Conservation (phyloP, 2,113 vertebrate genomes). For the Hemicordylus capensis region DNA sequence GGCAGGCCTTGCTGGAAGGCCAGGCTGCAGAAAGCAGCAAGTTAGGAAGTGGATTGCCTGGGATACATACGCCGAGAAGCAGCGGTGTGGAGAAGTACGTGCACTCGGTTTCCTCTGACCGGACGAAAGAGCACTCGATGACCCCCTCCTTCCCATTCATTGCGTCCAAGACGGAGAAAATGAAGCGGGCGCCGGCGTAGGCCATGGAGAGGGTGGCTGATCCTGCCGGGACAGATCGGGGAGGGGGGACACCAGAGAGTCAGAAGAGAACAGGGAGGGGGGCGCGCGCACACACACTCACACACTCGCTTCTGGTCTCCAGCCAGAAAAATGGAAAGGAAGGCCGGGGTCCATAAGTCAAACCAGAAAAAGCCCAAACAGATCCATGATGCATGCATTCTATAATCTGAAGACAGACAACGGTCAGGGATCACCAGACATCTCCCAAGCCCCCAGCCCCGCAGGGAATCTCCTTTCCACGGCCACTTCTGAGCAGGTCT, state of each 20-base stretch:
- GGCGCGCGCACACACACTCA: too few relatives aligned
- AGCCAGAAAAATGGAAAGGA: too few relatives aligned
- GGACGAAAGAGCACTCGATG: conserved; percentile 90
- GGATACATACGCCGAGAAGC: conserved; percentile 85
- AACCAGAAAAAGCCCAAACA: too few relatives aligned
- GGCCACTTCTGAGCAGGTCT: too few relatives aligned
- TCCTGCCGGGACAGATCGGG: conserved; percentile 69
- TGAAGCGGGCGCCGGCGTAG: conserved; percentile 93
- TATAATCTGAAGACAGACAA: too few relatives aligned
- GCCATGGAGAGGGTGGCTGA: conserved; percentile 98
- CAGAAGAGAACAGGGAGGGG: too few relatives aligned
- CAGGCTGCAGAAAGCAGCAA: fast-evolving
- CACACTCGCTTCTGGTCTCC: fast-evolving
- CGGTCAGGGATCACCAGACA: too few relatives aligned
- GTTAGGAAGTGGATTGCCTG: fast-evolving
- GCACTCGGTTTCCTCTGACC: conserved; percentile 91
- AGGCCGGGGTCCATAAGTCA: too few relatives aligned
- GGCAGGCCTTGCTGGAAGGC: background rate
- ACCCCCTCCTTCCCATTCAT: conserved; percentile 96
- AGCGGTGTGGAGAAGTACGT: conserved; percentile 96
- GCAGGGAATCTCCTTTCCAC: too few relatives aligned
- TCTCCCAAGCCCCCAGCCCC: too few relatives aligned
- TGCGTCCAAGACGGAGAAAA: conserved; percentile 93
- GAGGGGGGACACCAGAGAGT: background rate
- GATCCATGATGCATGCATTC: too few relatives aligned